These are phyloP conservation scores for Oeneis ivallda DNA, from an alignment of 2,888 invertebrate species.

Conservation along the genomic window DNA sequence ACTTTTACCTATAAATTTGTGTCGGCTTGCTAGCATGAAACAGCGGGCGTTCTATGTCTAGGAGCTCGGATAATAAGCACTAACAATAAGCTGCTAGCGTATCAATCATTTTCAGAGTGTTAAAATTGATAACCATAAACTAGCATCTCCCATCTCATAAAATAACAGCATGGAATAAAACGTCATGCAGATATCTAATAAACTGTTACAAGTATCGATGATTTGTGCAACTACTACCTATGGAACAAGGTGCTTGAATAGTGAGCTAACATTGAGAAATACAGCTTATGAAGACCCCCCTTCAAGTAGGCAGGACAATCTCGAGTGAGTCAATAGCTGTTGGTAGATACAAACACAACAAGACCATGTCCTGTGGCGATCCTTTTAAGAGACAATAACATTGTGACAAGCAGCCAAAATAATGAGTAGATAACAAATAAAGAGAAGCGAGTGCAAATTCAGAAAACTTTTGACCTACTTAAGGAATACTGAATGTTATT, in stretches of 20 bases:
- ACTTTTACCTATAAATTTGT: constrained; percentile 83
- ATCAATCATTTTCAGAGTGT: constrained; percentile 16
- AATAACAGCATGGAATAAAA: background rate
- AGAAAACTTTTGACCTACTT: too few relatives aligned
- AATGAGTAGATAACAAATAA: too few relatives aligned
- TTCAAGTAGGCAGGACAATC: too few relatives aligned
- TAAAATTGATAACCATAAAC: constrained; percentile 5
- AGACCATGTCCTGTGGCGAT: too few relatives aligned
- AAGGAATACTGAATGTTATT: too few relatives aligned
- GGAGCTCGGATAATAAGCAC: constrained; percentile 58
- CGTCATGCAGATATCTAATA: background rate
- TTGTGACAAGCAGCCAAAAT: too few relatives aligned
- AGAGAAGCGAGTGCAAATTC: too few relatives aligned
- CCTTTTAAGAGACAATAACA: too few relatives aligned
- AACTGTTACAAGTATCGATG: background rate
- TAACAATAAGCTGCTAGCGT: constrained; percentile 43
- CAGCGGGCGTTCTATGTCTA: constrained; percentile 65
- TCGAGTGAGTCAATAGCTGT: too few relatives aligned
- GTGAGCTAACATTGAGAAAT: too few relatives aligned
- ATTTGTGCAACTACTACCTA: background rate
- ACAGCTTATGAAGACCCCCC: too few relatives aligned
- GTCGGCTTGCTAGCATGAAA: constrained; percentile 71
- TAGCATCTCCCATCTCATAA: background rate
- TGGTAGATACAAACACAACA: too few relatives aligned
- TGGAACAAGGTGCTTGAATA: background rate